Evolutionary conservation across 2,113 vertebrate species (phyloP).

Genomic region (Gambusia holbrooki): DNA sequence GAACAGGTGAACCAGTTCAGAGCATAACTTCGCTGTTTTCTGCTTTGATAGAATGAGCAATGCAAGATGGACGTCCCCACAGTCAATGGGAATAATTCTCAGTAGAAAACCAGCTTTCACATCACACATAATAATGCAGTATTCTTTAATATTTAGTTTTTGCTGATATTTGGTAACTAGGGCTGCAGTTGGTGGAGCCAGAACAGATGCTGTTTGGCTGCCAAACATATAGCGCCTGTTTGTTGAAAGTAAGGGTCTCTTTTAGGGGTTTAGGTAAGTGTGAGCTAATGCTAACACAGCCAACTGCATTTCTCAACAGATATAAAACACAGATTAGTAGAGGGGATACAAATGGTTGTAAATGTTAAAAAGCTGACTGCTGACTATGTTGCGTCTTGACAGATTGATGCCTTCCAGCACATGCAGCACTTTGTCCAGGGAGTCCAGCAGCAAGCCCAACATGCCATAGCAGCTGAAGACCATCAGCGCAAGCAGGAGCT

Average conservation of each 20-base stretch:
- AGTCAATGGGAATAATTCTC: not conserved
- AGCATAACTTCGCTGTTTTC: not conserved
- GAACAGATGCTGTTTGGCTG: slow-evolving; percentile 9
- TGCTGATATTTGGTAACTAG: not conserved
- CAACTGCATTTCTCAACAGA: slow-evolving; percentile 38
- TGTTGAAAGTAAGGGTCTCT: slow-evolving; percentile 45
- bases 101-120: not conserved
- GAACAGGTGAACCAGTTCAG: not conserved
- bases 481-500: slow-evolving; percentile 96
- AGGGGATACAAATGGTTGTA: not conserved
- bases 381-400: slow-evolving; percentile 21
- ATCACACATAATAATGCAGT: not conserved
- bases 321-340: not conserved
- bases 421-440: slow-evolving; percentile 99
- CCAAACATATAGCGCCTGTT: too few species aligned
- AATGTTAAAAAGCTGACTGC: not conserved
- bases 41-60: not conserved
- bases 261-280: slow-evolving; percentile 72
- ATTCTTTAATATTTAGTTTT: not conserved
- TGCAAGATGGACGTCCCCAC: not conserved
- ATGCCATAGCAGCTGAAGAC: slow-evolving; percentile 91
- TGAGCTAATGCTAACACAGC: slow-evolving; percentile 47
- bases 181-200: slow-evolving; percentile 14
- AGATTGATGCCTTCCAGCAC: slow-evolving; percentile 98
- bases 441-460: slow-evolving; percentile 95